Conservation (phyloP, 2,113 vertebrate species). For the Pyrgilauda ruficollis region DNA sequence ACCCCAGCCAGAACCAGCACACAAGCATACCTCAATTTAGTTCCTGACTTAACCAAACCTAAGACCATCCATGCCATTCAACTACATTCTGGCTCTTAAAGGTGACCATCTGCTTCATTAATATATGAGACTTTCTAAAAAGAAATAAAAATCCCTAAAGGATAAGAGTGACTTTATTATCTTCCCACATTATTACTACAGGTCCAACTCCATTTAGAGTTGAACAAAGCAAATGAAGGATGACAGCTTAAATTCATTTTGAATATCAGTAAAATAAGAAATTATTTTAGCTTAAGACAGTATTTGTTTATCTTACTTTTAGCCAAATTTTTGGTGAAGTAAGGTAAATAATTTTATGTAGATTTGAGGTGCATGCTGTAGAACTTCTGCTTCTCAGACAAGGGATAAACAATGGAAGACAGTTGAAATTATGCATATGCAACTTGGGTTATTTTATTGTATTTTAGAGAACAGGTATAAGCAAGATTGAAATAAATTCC, state of each 20-base stretch:
- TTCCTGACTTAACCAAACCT: neutral
- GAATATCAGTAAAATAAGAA: neutral
- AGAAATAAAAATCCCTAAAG: neutral
- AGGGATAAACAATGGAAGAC: neutral
- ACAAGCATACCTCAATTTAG: neutral
- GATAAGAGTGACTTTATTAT: neutral
- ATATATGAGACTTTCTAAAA: neutral
- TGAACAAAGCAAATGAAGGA: neutral
- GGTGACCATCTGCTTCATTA: neutral
- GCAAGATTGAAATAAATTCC: neutral
- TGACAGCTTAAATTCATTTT: neutral
- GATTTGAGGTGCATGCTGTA: neutral
- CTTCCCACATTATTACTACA: neutral
- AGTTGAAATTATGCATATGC: neutral
- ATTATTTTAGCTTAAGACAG: neutral
- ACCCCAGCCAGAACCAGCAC: neutral
- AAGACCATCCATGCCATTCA: neutral
- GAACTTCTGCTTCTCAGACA: neutral
- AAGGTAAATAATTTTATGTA: neutral
- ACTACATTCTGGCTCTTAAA: neutral
- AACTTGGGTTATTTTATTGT: neutral
- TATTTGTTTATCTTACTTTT: neutral
- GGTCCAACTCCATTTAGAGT: neutral
- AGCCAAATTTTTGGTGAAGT: neutral
- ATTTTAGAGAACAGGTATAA: neutral